Conservation (phyloP, 2,888 invertebrate species). For the Trissolcus japonicus region DNA sequence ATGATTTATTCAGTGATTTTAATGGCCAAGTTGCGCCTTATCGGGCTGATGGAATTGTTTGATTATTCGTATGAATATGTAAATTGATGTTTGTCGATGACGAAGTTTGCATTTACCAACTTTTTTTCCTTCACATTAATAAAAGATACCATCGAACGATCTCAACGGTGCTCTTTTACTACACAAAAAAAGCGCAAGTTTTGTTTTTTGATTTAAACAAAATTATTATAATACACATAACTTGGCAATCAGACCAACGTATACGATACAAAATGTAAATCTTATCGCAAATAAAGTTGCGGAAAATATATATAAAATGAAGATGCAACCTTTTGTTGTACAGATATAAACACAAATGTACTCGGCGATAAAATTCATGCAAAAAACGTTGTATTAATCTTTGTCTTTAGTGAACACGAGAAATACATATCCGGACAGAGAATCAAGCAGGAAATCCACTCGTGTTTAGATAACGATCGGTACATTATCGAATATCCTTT, state of each 20-base stretch:
- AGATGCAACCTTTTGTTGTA: slow-evolving; percentile 1
- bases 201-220: too few relatives aligned
- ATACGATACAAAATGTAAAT: too few relatives aligned
- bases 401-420: slow-evolving; percentile 7
- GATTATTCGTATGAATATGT: slow-evolving; percentile 19
- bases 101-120: slow-evolving; percentile 9
- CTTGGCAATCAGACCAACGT: too few relatives aligned
- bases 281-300: too few relatives aligned
- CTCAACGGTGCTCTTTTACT: slow-evolving; percentile 1
- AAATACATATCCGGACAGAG: slow-evolving; percentile 6
- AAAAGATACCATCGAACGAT: slow-evolving; percentile 21
- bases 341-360: not conserved
- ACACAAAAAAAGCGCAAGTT: too few relatives aligned
- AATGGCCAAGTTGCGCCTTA: too few relatives aligned
- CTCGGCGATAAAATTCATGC: slow-evolving; percentile 5
- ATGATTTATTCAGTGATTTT: not conserved
- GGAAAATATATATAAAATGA: not conserved
- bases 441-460: slow-evolving; percentile 23
- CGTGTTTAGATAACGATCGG: slow-evolving; percentile 19
- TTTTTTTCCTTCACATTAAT: slow-evolving; percentile 20
- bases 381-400: slow-evolving; percentile 13
- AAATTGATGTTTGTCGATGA: slow-evolving; percentile 18
- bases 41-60: too few relatives aligned
- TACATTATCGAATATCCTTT: slow-evolving; percentile 17
- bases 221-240: too few relatives aligned